Evolutionary conservation across 2,113 vertebrate genomes (phyloP).

Genomic region (Lycocorax pyrrhopterus): DNA sequence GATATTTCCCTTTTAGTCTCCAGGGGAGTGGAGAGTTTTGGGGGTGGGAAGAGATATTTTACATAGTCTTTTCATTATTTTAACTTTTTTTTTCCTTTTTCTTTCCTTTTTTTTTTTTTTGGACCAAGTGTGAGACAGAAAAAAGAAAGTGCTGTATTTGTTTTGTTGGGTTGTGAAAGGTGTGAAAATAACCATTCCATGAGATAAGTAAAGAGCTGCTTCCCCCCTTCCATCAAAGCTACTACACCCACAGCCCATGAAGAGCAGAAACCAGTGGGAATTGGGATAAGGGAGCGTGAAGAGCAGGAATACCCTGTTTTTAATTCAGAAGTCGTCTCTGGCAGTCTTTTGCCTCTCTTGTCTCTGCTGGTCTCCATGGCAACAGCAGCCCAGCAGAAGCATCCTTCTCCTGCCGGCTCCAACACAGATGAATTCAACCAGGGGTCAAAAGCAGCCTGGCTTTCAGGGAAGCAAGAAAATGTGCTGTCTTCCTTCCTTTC

Average conservation of each 20-base stretch:
- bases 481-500: background rate
- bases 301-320: conserved; percentile 36
- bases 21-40: background rate
- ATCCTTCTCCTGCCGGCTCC: background rate
- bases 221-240: background rate
- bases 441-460: conserved; percentile 35
- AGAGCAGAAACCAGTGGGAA: background rate
- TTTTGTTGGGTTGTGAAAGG: background rate
- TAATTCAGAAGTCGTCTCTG: conserved; percentile 60
- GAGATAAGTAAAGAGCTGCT: background rate
- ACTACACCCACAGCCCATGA: background rate
- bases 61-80: background rate
- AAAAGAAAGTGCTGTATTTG: background rate
- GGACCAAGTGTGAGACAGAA: background rate
- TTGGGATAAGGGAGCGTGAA: background rate
- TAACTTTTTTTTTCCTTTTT: background rate
- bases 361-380: conserved; percentile 74
- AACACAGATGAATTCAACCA: conserved; percentile 23
- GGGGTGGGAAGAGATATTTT: background rate
- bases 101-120: background rate
- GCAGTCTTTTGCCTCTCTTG: conserved; percentile 61
- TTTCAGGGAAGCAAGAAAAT: conserved; percentile 4
- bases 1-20: conserved; percentile 27
- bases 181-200: background rate
- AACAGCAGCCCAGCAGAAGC: conserved; percentile 61